Conservation (phyloP, 2,797 vertebrate genomes). For the Gambelia wislizenii region DNA sequence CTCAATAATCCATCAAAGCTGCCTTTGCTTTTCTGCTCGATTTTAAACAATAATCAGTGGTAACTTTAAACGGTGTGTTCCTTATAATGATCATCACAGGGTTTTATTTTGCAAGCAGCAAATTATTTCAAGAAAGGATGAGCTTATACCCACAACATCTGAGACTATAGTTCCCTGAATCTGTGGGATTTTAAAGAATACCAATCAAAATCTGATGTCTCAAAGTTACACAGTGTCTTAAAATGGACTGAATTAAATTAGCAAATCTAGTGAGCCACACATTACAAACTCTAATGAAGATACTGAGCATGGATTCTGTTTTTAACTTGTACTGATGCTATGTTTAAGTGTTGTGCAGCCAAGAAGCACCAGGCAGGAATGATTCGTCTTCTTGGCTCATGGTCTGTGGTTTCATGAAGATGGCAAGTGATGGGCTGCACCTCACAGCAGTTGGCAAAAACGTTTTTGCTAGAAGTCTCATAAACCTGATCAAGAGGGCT, state of each 20-base stretch:
- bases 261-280: background rate
- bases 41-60: constrained; percentile 41
- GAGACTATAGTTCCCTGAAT: background rate
- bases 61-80: constrained; percentile 35
- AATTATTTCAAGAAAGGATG: constrained; percentile 32
- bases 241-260: background rate
- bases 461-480: too few species aligned
- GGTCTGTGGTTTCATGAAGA: too few species aligned
- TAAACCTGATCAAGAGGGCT: too few species aligned
- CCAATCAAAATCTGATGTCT: constrained; percentile 11
- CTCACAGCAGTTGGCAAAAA: too few species aligned
- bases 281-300: background rate
- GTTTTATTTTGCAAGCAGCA: constrained; percentile 31
- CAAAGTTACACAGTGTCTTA: background rate
- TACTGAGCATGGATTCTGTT: background rate
- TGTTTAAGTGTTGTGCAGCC: background rate
- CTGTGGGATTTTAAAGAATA: background rate
- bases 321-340: background rate
- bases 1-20: constrained; percentile 37
- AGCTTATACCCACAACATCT: constrained; percentile 20
- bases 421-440: too few species aligned
- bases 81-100: background rate
- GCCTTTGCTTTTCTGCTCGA: constrained; percentile 20
- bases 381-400: too few species aligned
- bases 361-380: background rate